Evolutionary conservation across 1,140 invertebrate species (phyloP), one percentile per base, ranked within the genome.

Genomic region (Zaprionus capensis): DNA sequence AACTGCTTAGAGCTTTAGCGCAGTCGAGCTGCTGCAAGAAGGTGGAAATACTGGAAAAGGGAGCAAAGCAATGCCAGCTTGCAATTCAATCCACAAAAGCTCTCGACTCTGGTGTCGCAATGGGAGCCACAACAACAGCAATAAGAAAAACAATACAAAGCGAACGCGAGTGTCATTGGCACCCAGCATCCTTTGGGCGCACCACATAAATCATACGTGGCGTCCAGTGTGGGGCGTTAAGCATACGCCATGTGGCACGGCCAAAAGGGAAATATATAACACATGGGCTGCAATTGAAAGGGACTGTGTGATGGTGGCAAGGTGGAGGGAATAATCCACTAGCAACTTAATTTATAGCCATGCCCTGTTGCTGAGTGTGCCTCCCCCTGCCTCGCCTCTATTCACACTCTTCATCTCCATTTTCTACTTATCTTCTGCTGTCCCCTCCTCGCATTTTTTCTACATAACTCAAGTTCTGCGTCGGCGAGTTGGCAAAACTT

Each of bases 231-330:
- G 15, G 7, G 12, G 61, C 53, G 31, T 80, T 68, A 73, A 82
- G 76, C 77, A 80, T 83, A 83, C 81, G 81, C 81, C 67, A 38
- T 51, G 73, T 77, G 64, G 77, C 65, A 73, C 46, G 49, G 41
- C 31, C 38, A 44, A 53, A 51, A 14, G 46, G 34, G 9, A 22
- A 62, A 55, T 44, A 36, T 31, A 57, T 28, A n/a, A 34, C 64
- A 66, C 36, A 15, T 51, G 14, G 46, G 46, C 46, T 51, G 20
- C 46, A 51, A 12, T 24, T 5, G 46, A 49, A 20, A 12, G 20
- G n/a, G 7, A 46, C 4, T 26, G 24, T 3, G n/a, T 14, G 44
- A 0, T 14, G n/a, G 0, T 14, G 6, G 44, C 7, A 20, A 12
- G 46, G n/a, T 38, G 15, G 0, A 2, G 7, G 41, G n/a, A 7